Conservation (phyloP, 2,888 invertebrate species). For the Laothoe populi region DNA sequence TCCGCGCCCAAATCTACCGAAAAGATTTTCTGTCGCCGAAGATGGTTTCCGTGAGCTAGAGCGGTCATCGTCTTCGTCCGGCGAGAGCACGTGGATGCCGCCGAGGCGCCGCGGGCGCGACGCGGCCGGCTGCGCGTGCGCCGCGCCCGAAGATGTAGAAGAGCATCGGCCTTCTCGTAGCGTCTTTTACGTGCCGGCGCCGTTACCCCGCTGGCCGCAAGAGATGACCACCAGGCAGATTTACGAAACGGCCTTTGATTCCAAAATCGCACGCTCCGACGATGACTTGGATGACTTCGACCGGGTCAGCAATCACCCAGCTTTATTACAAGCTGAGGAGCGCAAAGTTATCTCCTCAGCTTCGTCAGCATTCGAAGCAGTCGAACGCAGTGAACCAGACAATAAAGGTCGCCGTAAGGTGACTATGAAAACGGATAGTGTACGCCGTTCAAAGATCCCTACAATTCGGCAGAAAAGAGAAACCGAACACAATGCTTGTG, state of each 20-base stretch:
- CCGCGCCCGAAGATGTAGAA: conserved; percentile 88
- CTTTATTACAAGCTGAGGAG: conserved; percentile 85
- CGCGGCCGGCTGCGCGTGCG: conserved; percentile 90
- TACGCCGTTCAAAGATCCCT: conserved; percentile 85
- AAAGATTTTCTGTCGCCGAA: conserved; percentile 89
- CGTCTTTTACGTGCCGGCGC: conserved; percentile 89
- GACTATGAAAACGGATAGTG: conserved; percentile 83
- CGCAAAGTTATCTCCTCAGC: conserved; percentile 79
- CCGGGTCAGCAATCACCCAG: conserved; percentile 91
- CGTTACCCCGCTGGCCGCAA: conserved; percentile 86
- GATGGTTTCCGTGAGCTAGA: conserved; percentile 87
- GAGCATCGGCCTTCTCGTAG: conserved; percentile 87
- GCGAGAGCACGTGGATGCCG: conserved; percentile 88
- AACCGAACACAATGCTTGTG: conserved; percentile 71
- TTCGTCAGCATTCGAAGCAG: conserved; percentile 80
- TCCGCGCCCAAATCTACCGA: conserved; percentile 85
- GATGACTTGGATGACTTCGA: conserved; percentile 93
- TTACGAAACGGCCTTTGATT: conserved; percentile 96
- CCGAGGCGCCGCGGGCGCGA: conserved; percentile 87
- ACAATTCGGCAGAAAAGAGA: conserved; percentile 83
- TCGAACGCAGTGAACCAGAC: conserved; percentile 77
- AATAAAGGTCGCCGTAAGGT: conserved; percentile 85
- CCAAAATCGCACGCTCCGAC: conserved; percentile 92
- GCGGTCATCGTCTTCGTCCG: conserved; percentile 83
- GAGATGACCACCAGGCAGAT: conserved; percentile 89